Evolutionary conservation across 2,888 invertebrate species (phyloP), one percentile per base, ranked within the genome.

Genomic region (Seira ritae): DNA sequence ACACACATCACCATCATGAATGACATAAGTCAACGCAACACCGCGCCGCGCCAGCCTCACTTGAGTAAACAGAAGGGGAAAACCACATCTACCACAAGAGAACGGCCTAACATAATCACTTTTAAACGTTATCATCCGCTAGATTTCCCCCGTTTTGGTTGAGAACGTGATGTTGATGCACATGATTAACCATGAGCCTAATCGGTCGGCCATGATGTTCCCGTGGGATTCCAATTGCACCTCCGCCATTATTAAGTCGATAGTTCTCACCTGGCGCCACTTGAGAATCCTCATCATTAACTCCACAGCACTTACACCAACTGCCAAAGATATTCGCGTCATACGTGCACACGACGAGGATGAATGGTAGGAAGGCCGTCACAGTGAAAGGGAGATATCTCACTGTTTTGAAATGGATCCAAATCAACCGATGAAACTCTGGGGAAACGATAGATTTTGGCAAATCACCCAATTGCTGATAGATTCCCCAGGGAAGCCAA

Each of bases 401-500:
- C 12, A 80, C 46, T 67, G 74, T 80, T 69, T 69, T 73, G 69
- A 80, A 80, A 74, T 80, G 80, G 22, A 80, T 20, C 73, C 42
- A 69, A 17, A 80, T 37, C 8, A 80, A 60, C 20, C 74, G 31
- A 3, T 68, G 37, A 19, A 80, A 80, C 60, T 80, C 73, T 17
- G 37, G 22, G 1, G 80, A 80, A 4, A 80, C 74, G 23, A 69
- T 80, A 6, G 73, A 68, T 50, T 73, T 46, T 60, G 83, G 83
- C 8, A 74, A 66, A 42, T 83, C 83, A 10, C 77, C 73, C 12
- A 85, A 68, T 12, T 77, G 50, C 24, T 84, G 84, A 60, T 60
- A 80, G 17, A 85, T 68, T 10, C 85, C 85, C 75, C 77, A 80
- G 0, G 85, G 85, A 1, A 85, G 69, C 85, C 85, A 85, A 22